phyloP scores from a whole-genome alignment of 2,113 vertebrate species.

The Paradisaea rubra region DNA sequence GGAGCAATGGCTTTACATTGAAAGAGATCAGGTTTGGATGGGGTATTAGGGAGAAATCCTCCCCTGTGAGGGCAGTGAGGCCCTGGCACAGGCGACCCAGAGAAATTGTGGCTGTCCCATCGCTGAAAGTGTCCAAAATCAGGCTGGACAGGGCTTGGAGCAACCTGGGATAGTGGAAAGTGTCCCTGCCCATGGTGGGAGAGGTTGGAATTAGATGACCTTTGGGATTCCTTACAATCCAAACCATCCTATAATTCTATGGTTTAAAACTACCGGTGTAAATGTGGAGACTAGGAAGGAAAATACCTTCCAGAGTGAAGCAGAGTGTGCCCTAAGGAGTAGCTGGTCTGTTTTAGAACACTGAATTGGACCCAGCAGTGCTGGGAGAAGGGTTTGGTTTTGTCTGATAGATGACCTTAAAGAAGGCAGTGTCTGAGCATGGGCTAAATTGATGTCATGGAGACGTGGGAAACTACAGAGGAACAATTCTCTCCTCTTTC shows the following conservation, averaged over 20 bases:
- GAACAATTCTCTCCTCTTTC: not conserved
- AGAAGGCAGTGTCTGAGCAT: not conserved
- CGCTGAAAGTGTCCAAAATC: not conserved
- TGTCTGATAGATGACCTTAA: not conserved
- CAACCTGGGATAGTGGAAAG: not conserved
- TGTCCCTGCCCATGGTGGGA: not conserved
- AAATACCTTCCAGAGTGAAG: not conserved
- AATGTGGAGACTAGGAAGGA: not conserved
- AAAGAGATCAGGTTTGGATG: not conserved
- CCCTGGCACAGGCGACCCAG: not conserved
- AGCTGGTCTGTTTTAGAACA: not conserved
- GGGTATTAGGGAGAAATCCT: not conserved
- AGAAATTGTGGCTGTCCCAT: not conserved
- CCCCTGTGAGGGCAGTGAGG: not conserved
- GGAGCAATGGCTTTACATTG: not conserved
- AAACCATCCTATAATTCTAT: not conserved
- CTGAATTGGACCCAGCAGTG: not conserved
- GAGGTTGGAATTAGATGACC: not conserved
- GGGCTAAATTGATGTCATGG: not conserved
- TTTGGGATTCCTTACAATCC: not conserved
- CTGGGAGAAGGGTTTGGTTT: not conserved
- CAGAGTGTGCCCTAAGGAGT: not conserved
- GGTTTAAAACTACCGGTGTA: not conserved
- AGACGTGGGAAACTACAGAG: not conserved
- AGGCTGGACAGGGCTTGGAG: not conserved